phyloP scores from a whole-genome alignment of 2,113 vertebrate genomes.

The Nicator chloris region DNA sequence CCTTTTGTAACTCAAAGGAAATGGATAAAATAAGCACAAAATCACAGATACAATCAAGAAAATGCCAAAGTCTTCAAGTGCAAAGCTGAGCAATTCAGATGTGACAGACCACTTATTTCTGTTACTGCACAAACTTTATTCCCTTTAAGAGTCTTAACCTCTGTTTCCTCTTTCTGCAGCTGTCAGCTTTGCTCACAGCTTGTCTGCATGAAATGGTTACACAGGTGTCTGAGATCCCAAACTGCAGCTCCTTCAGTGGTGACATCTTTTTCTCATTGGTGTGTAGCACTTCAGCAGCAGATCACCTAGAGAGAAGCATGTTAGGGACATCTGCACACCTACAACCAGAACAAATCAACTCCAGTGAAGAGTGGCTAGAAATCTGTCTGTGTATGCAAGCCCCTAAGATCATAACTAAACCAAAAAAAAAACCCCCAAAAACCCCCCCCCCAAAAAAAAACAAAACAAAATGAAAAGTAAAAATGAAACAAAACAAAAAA shows the following conservation, averaged over 20 bases:
- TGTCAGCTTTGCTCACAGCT: background rate
- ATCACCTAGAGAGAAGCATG: background rate
- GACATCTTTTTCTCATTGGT: background rate
- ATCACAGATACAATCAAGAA: background rate
- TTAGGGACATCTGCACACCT: background rate
- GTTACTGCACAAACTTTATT: background rate
- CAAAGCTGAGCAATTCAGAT: background rate
- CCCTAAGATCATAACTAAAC: background rate
- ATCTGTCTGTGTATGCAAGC: background rate
- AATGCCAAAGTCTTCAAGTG: background rate
- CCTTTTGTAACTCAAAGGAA: background rate
- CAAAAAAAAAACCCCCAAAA: too few species aligned
- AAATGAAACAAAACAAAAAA: background rate
- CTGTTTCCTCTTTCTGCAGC: background rate
- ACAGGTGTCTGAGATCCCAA: background rate
- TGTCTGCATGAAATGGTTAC: too few species aligned
- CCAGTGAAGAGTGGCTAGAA: background rate
- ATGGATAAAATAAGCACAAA: background rate
- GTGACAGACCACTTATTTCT: background rate
- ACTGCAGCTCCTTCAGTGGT: background rate
- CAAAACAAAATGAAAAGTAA: too few species aligned
- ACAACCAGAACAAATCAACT: background rate
- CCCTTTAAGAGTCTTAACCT: background rate
- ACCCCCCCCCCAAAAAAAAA: too few species aligned
- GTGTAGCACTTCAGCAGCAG: background rate